phyloP scores from a whole-genome alignment of 2,888 invertebrate genomes.

The Amitus sp. region DNA sequence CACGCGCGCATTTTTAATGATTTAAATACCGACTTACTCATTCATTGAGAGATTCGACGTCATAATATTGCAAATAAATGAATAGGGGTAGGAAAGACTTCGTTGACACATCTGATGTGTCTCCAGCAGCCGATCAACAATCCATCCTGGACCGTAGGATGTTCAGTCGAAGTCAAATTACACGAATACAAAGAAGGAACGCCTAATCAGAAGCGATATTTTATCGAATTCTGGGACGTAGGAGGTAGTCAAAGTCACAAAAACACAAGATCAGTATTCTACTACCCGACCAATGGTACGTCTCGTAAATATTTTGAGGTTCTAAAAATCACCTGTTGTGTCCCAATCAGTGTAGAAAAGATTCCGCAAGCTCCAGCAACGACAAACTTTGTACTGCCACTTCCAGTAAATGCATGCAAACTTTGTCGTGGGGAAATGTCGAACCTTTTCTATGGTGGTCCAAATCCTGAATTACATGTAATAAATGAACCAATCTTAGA shows the following conservation, averaged over 20 bases:
- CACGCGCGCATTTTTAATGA: no score
- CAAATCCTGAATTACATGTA: background rate
- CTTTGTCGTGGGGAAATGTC: no score
- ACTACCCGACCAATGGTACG: constrained; percentile 89
- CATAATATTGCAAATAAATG: no score
- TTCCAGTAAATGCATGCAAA: no score
- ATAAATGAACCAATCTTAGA: background rate
- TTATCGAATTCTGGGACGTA: constrained; percentile 97
- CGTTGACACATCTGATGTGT: constrained; percentile 90
- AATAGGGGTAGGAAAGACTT: constrained; percentile 98
- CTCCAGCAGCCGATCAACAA: constrained; percentile 86
- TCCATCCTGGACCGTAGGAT: constrained; percentile 96
- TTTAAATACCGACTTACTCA: no score
- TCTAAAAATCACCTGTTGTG: background rate
- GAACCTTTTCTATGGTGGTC: no score
- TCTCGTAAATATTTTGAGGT: constrained; percentile 4
- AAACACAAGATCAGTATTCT: constrained; percentile 93
- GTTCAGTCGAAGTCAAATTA: constrained; percentile 93
- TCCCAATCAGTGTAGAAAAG: background rate
- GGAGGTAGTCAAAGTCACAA: constrained; percentile 95
- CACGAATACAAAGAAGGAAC: constrained; percentile 96
- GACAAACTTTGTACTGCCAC: no score
- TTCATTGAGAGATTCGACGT: no score
- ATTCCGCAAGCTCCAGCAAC: no score
- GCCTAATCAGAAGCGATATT: constrained; percentile 88